Conservation (phyloP, 2,113 vertebrate species). For the Tursiops truncatus region DNA sequence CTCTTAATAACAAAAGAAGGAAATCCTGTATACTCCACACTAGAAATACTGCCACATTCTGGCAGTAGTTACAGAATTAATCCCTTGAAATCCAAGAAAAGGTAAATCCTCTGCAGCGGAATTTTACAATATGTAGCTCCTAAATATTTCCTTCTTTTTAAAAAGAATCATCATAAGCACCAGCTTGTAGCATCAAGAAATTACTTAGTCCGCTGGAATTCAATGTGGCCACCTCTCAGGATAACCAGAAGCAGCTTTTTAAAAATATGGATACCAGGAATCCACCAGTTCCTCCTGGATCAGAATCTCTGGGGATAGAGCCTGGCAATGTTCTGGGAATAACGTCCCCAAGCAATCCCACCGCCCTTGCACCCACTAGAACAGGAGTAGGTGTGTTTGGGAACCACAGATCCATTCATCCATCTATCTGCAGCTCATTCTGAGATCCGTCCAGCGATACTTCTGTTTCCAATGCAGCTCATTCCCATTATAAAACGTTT, state of each 20-base stretch:
- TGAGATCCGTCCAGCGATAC: neutral
- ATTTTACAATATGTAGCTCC: conserved; percentile 35
- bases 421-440: neutral
- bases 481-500: neutral
- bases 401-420: neutral
- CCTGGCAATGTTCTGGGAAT: neutral
- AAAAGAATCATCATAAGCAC: neutral
- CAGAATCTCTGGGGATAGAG: neutral
- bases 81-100: neutral
- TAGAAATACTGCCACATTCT: conserved; percentile 21
- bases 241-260: neutral
- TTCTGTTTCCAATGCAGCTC: neutral
- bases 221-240: neutral
- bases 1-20: conserved; percentile 2
- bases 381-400: neutral
- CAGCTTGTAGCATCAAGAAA: neutral
- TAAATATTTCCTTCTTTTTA: neutral
- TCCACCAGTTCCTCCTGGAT: neutral
- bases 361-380: neutral
- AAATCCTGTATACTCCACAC: conserved; percentile 36
- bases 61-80: conserved; percentile 29
- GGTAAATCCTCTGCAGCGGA: neutral
- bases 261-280: neutral
- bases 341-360: neutral
- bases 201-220: neutral